phyloP scores from a whole-genome alignment of 2,113 vertebrate genomes.

The Ptilonorhynchus violaceus region DNA sequence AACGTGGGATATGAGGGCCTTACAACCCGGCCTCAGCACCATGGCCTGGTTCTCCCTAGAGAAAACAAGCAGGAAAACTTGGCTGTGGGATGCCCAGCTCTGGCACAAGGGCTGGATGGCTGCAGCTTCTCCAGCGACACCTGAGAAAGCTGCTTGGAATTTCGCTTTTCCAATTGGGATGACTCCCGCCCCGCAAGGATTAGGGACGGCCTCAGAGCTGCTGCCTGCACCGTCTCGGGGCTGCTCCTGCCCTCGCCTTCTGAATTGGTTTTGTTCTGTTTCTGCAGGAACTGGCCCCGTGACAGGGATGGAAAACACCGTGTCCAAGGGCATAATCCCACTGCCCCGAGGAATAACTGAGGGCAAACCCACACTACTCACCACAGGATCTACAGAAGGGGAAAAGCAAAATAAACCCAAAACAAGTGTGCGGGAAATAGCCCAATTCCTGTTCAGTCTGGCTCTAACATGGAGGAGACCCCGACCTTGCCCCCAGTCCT shows the following conservation, averaged over 20 bases:
- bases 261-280: neutral
- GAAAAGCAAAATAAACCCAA: neutral
- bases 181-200: neutral
- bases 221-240: neutral
- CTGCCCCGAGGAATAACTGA: neutral
- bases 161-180: neutral
- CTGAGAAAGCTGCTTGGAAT: accelerated
- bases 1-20: neutral
- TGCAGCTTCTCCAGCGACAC: neutral
- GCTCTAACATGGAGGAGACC: neutral
- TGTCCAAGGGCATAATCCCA: neutral
- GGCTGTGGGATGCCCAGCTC: neutral
- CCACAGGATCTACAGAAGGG: neutral
- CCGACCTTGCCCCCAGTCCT: neutral
- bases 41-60: neutral
- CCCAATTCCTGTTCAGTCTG: neutral
- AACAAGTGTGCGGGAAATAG: neutral
- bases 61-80: neutral
- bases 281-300: neutral
- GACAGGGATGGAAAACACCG: neutral
- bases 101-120: neutral
- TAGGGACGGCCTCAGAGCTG: neutral
- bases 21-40: neutral
- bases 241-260: neutral
- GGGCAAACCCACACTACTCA: neutral